Percentiles rank a stretch among this genome's conserved stretches.
Evolutionary conservation across 2,888 invertebrate genomes (phyloP).

Genomic region (Drosophila macrothrix): DNA sequence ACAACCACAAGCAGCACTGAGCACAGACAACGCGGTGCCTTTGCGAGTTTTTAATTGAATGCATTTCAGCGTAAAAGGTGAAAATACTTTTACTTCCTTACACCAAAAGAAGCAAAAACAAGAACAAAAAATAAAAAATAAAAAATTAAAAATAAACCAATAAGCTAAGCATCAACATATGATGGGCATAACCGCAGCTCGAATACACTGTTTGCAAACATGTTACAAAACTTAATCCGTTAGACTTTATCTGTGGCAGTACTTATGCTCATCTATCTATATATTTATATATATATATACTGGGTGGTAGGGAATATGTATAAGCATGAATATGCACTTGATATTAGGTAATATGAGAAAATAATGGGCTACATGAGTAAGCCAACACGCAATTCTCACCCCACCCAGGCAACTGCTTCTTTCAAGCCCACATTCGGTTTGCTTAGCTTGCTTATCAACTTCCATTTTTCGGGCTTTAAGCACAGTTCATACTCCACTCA

Average conservation of each 20-base stretch:
- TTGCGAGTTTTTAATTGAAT: constrained; percentile 75
- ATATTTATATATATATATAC: not conserved
- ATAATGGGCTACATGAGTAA: constrained; percentile 28
- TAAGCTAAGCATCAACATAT: constrained; percentile 13
- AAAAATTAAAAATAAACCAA: constrained; percentile 4
- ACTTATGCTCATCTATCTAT: not conserved
- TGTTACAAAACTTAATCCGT: not conserved
- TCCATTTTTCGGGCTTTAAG: constrained; percentile 76
- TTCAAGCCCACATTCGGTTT: constrained; percentile 56
- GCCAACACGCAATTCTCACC: constrained; percentile 28
- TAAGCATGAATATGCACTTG: not conserved
- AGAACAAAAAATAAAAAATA: not conserved
- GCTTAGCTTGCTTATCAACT: constrained; percentile 75
- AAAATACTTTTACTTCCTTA: constrained; percentile 62
- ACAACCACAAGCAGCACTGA: constrained; percentile 9
- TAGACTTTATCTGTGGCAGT: not conserved
- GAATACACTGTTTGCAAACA: constrained; percentile 18
- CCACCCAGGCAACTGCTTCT: constrained; percentile 2
- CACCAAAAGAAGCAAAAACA: constrained; percentile 13
- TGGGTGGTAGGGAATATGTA: constrained; percentile 11
- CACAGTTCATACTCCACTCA: constrained; percentile 44
- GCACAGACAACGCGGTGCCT: constrained; percentile 56
- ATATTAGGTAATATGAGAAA: not conserved
- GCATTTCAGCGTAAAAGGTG: constrained; percentile 77
- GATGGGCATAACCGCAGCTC: constrained; percentile 7